Percentiles rank a stretch among this genome's conserved stretches.
Conservation (phyloP, 1,140 invertebrate species). For the Lordiphosa collinella region DNA sequence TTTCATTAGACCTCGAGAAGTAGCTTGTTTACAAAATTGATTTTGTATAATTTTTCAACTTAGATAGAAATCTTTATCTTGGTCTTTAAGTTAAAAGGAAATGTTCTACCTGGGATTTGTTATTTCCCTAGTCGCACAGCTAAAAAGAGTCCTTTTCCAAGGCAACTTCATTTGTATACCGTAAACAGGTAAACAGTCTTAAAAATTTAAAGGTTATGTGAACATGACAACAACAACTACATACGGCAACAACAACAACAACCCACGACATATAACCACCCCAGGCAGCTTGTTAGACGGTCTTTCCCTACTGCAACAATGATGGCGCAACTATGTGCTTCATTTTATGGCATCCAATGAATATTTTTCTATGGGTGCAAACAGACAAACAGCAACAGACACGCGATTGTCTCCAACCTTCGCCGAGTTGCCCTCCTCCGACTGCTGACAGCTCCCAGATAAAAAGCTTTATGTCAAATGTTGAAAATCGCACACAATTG, state of each 20-base stretch:
- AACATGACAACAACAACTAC: conserved; percentile 28
- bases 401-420: conserved; percentile 53
- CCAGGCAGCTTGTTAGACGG: conserved; percentile 33
- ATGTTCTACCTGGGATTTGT: too few species aligned
- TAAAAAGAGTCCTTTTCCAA: conserved; percentile 8
- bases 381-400: conserved; percentile 62
- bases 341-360: conserved; percentile 68
- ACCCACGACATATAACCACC: conserved; percentile 35
- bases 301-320: background rate
- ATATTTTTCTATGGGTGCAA: conserved; percentile 48
- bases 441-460: conserved; percentile 65
- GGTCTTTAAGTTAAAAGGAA: too few species aligned
- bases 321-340: conserved; percentile 42
- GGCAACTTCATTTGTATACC: conserved; percentile 8
- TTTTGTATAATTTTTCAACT: too few species aligned
- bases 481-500: conserved; percentile 58
- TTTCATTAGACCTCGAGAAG: too few species aligned
- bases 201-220: conserved; percentile 62
- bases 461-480: conserved; percentile 77
- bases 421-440: background rate
- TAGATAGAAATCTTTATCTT: too few species aligned
- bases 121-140: too few species aligned
- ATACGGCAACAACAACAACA: conserved; percentile 14
- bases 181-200: conserved; percentile 42
- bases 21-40: too few species aligned